phyloP scores from a whole-genome alignment of 2,797 vertebrate species.

The Acanthiza pusilla region DNA sequence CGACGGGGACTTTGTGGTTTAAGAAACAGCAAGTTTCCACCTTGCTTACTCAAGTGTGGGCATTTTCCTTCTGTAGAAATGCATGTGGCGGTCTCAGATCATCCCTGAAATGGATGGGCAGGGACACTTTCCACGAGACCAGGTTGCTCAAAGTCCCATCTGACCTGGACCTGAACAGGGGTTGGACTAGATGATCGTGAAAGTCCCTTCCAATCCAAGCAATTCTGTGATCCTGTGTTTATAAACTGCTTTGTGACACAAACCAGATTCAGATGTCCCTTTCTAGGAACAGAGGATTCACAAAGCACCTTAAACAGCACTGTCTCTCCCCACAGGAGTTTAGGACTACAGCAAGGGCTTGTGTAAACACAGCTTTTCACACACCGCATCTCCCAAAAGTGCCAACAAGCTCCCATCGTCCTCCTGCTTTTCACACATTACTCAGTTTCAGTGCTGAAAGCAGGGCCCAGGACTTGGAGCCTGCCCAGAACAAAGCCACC shows the following conservation, averaged over 20 bases:
- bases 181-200: not conserved
- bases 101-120: not conserved
- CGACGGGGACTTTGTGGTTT: not conserved
- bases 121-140: not conserved
- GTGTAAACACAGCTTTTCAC: not conserved
- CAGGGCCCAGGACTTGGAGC: not conserved
- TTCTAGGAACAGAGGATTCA: not conserved
- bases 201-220: not conserved
- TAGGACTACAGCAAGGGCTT: not conserved
- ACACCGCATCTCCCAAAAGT: not conserved
- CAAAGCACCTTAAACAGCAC: not conserved
- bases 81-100: not conserved
- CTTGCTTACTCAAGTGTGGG: not conserved
- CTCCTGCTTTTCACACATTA: conserved; percentile 42
- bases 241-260: not conserved
- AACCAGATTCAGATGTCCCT: not conserved
- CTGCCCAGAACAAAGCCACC: not conserved
- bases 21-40: not conserved
- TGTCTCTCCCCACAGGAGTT: not conserved
- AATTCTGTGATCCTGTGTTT: not conserved
- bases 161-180: not conserved
- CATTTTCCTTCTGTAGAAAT: not conserved
- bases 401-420: not conserved
- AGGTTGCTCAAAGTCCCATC: not conserved
- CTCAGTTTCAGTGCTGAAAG: conserved; percentile 44